phyloP scores from a whole-genome alignment of 1,140 invertebrate genomes.

The Heliconius eleuchia region DNA sequence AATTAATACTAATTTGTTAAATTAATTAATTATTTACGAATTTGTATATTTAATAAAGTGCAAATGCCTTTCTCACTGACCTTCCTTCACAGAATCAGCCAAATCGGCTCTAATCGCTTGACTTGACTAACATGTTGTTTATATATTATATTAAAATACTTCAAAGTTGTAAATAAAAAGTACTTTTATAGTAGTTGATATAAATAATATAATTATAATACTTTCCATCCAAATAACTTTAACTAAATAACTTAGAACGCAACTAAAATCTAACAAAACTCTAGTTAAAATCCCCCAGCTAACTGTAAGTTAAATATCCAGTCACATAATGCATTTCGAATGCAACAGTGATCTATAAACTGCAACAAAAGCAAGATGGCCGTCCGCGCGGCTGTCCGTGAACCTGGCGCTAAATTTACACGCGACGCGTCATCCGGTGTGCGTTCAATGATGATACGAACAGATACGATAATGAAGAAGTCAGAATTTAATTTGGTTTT shows the following conservation, averaged over 20 bases:
- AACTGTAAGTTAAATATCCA: slow-evolving; percentile 5
- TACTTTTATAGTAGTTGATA: no score
- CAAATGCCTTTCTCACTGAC: no score
- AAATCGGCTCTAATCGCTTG: no score
- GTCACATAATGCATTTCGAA: slow-evolving; percentile 19
- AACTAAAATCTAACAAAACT: not conserved
- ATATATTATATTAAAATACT: no score
- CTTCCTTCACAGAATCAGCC: no score
- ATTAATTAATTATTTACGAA: no score
- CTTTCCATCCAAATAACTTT: not conserved
- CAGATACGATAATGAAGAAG: slow-evolving; percentile 26
- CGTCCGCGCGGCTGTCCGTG: slow-evolving; percentile 54
- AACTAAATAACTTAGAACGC: not conserved
- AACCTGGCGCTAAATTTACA: slow-evolving; percentile 68
- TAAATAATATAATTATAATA: no score
- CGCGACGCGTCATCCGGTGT: slow-evolving; percentile 59
- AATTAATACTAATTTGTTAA: no score
- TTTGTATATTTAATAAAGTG: no score
- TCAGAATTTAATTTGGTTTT: not conserved
- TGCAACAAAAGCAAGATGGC: slow-evolving; percentile 42
- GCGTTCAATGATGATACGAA: slow-evolving; percentile 44
- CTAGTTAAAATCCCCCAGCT: not conserved
- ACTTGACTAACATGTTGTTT: no score
- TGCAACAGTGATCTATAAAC: slow-evolving; percentile 34
- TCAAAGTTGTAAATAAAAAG: no score